Evolutionary conservation across 2,797 vertebrate species (phyloP).

Genomic region (Melanitta fusca): DNA sequence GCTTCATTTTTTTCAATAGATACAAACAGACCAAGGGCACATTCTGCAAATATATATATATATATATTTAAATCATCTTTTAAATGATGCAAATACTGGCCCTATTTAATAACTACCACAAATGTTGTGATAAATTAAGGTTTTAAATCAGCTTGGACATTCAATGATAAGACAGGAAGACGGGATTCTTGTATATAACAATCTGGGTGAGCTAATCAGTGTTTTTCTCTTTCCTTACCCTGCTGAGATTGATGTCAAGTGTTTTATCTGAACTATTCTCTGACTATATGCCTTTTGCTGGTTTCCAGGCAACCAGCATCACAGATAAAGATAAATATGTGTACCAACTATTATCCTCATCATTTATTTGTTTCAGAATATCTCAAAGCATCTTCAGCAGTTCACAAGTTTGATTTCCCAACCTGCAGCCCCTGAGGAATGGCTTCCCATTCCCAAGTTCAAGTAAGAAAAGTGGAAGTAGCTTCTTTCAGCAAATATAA

Average conservation of each 20-base stretch:
- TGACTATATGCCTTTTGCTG: conserved; percentile 40
- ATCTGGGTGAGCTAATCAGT: conserved; percentile 7
- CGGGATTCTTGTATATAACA: conserved; percentile 9
- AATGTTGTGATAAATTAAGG: background rate
- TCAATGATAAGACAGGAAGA: background rate
- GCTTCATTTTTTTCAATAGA: background rate
- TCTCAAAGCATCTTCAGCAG: background rate
- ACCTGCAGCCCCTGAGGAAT: background rate
- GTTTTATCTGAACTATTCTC: conserved; percentile 36
- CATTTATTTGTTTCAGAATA: conserved; percentile 12
- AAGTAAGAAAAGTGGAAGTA: background rate
- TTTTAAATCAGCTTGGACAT: conserved; percentile 23
- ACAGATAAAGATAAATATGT: background rate
- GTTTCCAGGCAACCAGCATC: conserved; percentile 50
- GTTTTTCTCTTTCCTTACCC: conserved; percentile 9
- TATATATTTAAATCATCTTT: background rate
- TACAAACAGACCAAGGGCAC: background rate
- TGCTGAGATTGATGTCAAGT: conserved; percentile 49
- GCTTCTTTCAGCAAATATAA: background rate
- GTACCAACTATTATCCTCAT: background rate
- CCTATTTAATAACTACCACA: background rate
- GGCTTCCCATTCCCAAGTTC: background rate
- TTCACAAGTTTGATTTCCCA: conserved; percentile 8
- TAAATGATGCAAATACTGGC: background rate
- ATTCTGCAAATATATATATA: background rate